Evolutionary conservation across 2,888 invertebrate species (phyloP).

Genomic region (Aleiodes leptofemur): DNA sequence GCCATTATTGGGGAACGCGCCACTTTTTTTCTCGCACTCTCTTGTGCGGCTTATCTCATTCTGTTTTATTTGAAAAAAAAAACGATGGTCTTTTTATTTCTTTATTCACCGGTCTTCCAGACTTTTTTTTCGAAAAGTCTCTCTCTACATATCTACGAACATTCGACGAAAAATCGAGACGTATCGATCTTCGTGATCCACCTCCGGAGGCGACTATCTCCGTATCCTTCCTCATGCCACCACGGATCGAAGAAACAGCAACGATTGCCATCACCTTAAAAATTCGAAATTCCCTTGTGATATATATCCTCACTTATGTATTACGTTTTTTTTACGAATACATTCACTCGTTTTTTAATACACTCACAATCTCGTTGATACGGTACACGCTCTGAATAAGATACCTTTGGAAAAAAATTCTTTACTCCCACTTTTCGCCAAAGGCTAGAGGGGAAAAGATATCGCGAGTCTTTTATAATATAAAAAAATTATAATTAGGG

Average conservation of each 20-base stretch:
- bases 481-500: too few species aligned
- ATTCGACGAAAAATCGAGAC: slow-evolving; percentile 36
- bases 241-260: slow-evolving; percentile 9
- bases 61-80: neutral
- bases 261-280: slow-evolving; percentile 43
- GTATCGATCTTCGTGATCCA: slow-evolving; percentile 45
- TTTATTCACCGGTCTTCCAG: neutral
- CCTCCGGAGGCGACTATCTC: slow-evolving; percentile 33
- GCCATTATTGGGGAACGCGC: slow-evolving; percentile 52
- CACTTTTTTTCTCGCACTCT: slow-evolving; percentile 27
- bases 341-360: too few species aligned
- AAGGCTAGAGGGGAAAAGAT: too few species aligned
- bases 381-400: neutral
- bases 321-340: neutral
- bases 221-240: slow-evolving; percentile 5
- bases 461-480: too few species aligned
- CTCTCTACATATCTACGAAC: slow-evolving; percentile 10
- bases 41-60: neutral
- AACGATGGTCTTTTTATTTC: neutral
- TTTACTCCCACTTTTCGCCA: too few species aligned
- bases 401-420: neutral
- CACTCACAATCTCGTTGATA: neutral
- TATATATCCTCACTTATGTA: slow-evolving; percentile 19
- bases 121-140: neutral
- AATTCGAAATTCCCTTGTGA: slow-evolving; percentile 32